Evolutionary conservation across 1,140 invertebrate species (phyloP).

Genomic region (Diorhabda elongata): DNA sequence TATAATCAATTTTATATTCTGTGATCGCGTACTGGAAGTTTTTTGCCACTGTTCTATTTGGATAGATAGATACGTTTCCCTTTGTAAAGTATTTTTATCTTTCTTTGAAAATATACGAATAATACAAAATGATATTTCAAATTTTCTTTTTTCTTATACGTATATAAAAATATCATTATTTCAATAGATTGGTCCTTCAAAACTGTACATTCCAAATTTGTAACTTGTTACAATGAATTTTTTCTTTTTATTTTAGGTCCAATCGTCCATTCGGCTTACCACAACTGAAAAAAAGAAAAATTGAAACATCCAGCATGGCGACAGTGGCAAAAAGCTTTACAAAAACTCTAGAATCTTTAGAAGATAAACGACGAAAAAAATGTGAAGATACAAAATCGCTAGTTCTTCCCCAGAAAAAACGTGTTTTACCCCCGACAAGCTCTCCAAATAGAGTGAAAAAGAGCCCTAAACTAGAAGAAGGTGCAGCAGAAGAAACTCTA

Average conservation of each 20-base stretch:
- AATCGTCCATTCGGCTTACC: slow-evolving; percentile 42
- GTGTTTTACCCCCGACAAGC: slow-evolving; percentile 49
- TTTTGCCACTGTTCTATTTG: too few species aligned
- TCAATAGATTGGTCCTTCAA: too few species aligned
- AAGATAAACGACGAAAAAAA: slow-evolving; percentile 53
- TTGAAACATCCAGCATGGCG: slow-evolving; percentile 39
- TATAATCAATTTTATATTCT: too few species aligned
- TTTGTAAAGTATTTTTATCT: too few species aligned
- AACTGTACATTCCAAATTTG: too few species aligned
- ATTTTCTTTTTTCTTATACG: too few species aligned
- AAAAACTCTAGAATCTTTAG: slow-evolving; percentile 45
- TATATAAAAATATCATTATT: too few species aligned
- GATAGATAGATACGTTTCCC: too few species aligned
- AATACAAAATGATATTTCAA: too few species aligned
- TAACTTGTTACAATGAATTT: background rate
- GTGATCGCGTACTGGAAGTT: too few species aligned
- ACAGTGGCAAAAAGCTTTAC: slow-evolving; percentile 43
- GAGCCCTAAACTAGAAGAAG: slow-evolving; percentile 48
- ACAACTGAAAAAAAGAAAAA: slow-evolving; percentile 57
- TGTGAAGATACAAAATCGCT: slow-evolving; percentile 48
- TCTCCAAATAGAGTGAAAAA: slow-evolving; percentile 54
- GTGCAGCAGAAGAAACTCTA: slow-evolving; percentile 69
- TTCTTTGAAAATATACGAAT: too few species aligned
- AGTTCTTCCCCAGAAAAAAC: slow-evolving; percentile 59
- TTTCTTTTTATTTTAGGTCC: slow-evolving; percentile 39